Conservation (phyloP, 2,888 invertebrate species). For the Nomada ferruginata region DNA sequence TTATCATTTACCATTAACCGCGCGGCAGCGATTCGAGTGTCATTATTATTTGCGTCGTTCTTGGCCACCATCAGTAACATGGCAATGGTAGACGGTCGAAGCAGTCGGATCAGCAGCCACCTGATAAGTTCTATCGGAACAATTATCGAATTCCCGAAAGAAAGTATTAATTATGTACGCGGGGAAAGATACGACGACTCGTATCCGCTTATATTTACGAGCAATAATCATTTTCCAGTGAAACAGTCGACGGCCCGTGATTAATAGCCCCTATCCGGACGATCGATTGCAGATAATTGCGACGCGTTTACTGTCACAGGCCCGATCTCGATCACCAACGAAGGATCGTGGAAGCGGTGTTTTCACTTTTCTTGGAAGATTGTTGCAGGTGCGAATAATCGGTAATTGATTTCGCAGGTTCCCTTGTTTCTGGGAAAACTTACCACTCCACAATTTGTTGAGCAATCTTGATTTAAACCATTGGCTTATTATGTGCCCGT, state of each 20-base stretch:
- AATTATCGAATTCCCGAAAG: constrained; percentile 42
- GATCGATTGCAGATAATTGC: constrained; percentile 35
- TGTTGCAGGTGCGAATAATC: neutral
- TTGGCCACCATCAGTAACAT: neutral
- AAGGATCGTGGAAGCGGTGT: neutral
- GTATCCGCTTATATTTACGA: constrained; percentile 36
- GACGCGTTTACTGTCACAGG: constrained; percentile 18
- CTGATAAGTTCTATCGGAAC: constrained; percentile 44
- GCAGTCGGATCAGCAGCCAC: constrained; percentile 12
- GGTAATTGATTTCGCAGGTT: neutral
- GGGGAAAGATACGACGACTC: constrained; percentile 21
- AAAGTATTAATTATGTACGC: constrained; percentile 48
- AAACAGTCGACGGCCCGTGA: constrained; percentile 27
- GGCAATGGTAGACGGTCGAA: neutral
- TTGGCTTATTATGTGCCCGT: too few relatives aligned
- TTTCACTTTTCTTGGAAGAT: neutral
- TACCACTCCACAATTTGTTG: neutral
- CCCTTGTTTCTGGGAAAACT: neutral
- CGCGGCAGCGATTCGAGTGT: neutral
- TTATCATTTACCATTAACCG: neutral
- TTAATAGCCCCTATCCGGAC: constrained; percentile 28
- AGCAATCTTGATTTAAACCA: too few relatives aligned
- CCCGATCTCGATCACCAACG: neutral
- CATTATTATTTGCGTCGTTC: neutral
- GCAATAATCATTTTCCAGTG: constrained; percentile 50